phyloP scores from a whole-genome alignment of 2,888 invertebrate species.

The Tetranychus truncatus region DNA sequence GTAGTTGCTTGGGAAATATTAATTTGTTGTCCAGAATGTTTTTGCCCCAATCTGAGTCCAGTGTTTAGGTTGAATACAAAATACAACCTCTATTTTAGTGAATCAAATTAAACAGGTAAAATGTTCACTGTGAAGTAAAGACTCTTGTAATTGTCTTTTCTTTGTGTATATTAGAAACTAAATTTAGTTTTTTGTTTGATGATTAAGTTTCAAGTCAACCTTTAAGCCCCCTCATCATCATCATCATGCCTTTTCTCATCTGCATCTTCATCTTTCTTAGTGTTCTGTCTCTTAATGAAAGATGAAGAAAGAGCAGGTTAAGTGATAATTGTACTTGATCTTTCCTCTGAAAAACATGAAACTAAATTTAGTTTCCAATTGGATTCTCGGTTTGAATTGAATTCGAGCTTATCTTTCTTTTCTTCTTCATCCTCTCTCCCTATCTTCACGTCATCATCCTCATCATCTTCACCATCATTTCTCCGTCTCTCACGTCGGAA shows the following conservation, averaged over 20 bases:
- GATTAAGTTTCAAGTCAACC: neutral
- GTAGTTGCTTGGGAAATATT: too few species aligned
- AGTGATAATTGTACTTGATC: neutral
- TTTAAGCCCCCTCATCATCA: neutral
- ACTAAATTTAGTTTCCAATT: conserved; percentile 1
- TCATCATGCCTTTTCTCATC: neutral
- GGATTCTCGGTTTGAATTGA: neutral
- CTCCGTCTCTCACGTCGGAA: neutral
- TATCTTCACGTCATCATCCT: neutral
- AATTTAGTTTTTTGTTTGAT: neutral
- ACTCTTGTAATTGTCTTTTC: neutral
- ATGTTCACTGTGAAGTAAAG: too few species aligned
- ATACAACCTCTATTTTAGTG: too few species aligned
- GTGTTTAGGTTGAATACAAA: too few species aligned
- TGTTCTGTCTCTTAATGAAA: neutral
- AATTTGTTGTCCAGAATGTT: too few species aligned
- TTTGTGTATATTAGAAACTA: neutral
- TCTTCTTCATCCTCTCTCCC: neutral
- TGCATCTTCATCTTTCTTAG: neutral
- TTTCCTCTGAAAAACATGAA: neutral
- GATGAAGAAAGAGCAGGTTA: neutral
- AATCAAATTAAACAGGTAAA: too few species aligned
- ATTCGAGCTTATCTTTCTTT: neutral
- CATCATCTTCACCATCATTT: neutral
- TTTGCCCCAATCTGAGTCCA: too few species aligned